Evolutionary conservation across 2,113 vertebrate genomes (phyloP).

Genomic region (Stigmatopora nigra): DNA sequence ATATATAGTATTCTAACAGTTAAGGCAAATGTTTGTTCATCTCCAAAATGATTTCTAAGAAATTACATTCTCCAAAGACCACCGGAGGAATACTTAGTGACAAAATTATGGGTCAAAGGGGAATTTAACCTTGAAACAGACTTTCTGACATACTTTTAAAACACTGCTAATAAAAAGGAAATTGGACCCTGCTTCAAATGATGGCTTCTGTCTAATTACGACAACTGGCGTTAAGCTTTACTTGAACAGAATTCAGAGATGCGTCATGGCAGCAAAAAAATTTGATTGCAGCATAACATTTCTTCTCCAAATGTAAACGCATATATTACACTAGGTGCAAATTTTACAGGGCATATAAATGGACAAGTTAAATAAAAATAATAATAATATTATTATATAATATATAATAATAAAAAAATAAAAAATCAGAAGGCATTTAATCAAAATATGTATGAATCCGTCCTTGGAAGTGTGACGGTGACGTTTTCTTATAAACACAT

Average conservation of each 20-base stretch:
- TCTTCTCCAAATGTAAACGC: background rate
- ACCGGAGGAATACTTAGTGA: background rate
- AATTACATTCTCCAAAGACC: background rate
- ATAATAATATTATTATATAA: too few species aligned
- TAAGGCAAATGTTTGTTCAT: background rate
- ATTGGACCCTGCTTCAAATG: background rate
- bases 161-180: background rate
- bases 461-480: background rate
- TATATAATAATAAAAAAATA: too few species aligned
- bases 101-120: conserved; percentile 25
- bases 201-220: background rate
- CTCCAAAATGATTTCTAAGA: background rate
- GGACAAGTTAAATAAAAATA: background rate
- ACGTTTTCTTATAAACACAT: background rate
- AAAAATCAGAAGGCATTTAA: background rate
- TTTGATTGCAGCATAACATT: background rate
- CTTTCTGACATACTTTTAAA: background rate
- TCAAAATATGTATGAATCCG: background rate
- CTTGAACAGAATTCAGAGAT: background rate
- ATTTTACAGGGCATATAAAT: background rate
- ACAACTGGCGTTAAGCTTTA: background rate
- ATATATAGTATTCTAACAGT: background rate
- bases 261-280: background rate
- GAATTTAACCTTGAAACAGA: conserved; percentile 29
- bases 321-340: background rate